Base-by-base conservation (phyloP, 2,888 invertebrate genomes). In the Catocala nupta region DNA sequence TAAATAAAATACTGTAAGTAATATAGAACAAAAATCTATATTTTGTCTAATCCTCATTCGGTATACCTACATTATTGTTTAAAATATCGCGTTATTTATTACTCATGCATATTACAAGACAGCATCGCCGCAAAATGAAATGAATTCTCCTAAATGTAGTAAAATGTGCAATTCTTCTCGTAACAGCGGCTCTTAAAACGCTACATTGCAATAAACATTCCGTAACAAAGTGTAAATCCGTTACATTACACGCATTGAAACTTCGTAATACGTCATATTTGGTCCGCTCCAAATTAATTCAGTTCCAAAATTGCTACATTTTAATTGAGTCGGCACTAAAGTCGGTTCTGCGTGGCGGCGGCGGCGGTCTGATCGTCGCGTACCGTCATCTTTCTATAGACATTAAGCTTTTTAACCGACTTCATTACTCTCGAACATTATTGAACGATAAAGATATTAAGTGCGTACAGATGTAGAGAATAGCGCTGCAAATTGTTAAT, bases 301-400 rank as follows among this genome's bases (percentile, higher is more conserved):
- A 44, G n/a, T 59, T 47, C 13, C 84, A 82, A 89, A 92, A 91
- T 88, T 86, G 87, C 83, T 78, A 83, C 84, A 86, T 88, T 92
- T 91, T 91, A 93, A 92, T 92, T 88, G 90, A 89, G 88, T 89
- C 87, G 73, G 76, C 83, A 83, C 83, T 90, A 88, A 90, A 90
- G 80, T 86, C 71, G 76, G 73, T 55, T 62, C 47, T 75, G 77
- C 73, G 69, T 73, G 78, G 83, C 84, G 89, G 91, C 89, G 25
- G 25, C 25, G 25, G 25, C 25, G 25, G 25, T 25, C 25, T 25
- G 25, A 39, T 39, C 36, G 87, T 75, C 81, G 76, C 82, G 79
- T 86, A 81, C 58, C 62, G 77, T 60, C 71, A 52, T 78, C 77
- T 74, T 78, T 74, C 70, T 78, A 62, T 60, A 69, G 68, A 63